Percentiles rank a stretch among this genome's conserved stretches.
These are phyloP conservation scores for Pseudococcus jackbeardsleyi DNA, from an alignment of 2,888 invertebrate genomes.

Conservation along the genomic window DNA sequence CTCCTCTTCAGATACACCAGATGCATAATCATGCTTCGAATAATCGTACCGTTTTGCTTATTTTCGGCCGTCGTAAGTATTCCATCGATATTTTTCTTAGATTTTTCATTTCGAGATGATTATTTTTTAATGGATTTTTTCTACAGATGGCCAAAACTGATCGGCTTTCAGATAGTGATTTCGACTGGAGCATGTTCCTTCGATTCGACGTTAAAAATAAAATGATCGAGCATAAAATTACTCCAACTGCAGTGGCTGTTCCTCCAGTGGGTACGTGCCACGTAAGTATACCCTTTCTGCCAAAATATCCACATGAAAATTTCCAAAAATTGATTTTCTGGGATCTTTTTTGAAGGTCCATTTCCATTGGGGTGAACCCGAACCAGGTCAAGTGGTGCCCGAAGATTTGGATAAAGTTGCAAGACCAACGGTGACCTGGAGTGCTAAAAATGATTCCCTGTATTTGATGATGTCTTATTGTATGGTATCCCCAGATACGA, in stretches of 20 bases:
- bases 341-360: neutral
- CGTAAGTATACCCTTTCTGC: neutral
- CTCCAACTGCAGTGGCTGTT: neutral
- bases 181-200: neutral
- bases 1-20: no score
- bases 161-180: neutral
- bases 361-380: conserved; percentile 21
- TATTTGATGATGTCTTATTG: conserved; percentile 26
- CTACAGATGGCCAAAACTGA: neutral
- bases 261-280: neutral
- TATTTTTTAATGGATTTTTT: neutral
- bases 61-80: neutral
- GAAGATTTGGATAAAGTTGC: conserved; percentile 14
- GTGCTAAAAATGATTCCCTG: neutral
- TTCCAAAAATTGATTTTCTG: no score
- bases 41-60: neutral
- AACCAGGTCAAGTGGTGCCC: neutral
- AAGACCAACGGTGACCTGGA: neutral
- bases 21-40: neutral
- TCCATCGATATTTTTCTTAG: neutral
- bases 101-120: neutral
- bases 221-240: conserved; percentile 30
- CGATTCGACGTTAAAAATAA: conserved; percentile 24
- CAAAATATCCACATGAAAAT: neutral
- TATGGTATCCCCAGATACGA: neutral